Conservation (phyloP, 2,888 invertebrate species). For the Pachycephus smyrnensis region DNA sequence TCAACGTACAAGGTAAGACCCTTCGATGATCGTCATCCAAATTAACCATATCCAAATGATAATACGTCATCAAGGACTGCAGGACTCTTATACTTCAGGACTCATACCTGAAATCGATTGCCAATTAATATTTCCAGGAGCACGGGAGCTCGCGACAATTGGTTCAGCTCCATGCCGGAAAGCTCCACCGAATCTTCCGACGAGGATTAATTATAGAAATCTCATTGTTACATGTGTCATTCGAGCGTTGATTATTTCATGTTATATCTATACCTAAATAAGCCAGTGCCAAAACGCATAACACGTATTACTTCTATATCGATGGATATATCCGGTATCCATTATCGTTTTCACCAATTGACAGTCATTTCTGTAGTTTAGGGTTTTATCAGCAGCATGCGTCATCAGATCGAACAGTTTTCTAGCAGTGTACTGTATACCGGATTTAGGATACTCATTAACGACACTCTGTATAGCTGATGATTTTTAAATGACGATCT, state of each 20-base stretch:
- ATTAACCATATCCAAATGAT: not conserved
- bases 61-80: not conserved
- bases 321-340: not conserved
- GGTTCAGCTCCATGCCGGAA: slow-evolving; percentile 71
- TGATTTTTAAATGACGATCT: not conserved
- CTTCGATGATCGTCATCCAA: not conserved
- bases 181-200: slow-evolving; percentile 69
- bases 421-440: slow-evolving; percentile 32
- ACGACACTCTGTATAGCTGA: not conserved
- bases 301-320: slow-evolving; percentile 12
- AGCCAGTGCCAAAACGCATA: slow-evolving; percentile 21
- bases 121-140: slow-evolving; percentile 47
- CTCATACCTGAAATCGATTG: not conserved
- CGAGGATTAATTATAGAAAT: slow-evolving; percentile 56
- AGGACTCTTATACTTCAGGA: too few relatives aligned
- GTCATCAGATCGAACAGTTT: slow-evolving; percentile 34
- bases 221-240: slow-evolving; percentile 1
- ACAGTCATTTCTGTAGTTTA: not conserved
- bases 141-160: slow-evolving; percentile 68
- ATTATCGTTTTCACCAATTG: not conserved
- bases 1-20: slow-evolving; percentile 67
- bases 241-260: slow-evolving; percentile 1
- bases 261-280: slow-evolving; percentile 10
- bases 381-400: slow-evolving; percentile 32
- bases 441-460: slow-evolving; percentile 35